These are phyloP conservation scores for Crotophaga sulcirostris DNA, from an alignment of 2,113 vertebrate genomes.

Conservation along the genomic window DNA sequence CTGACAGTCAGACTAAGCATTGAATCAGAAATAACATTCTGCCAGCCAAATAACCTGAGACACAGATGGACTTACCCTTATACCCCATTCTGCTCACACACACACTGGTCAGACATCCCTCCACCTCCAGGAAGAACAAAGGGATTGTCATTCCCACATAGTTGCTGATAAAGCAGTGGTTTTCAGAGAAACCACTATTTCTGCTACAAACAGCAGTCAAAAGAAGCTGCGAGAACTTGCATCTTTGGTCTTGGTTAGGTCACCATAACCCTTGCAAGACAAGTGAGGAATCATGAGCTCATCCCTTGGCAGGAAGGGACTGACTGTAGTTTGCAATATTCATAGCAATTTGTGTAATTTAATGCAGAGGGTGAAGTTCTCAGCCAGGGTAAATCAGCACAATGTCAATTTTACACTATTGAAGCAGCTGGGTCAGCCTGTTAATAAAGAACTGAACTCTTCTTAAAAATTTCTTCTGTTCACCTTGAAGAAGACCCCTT, in stretches of 20 bases:
- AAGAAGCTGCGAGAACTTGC: background rate
- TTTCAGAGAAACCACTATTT: background rate
- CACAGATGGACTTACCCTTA: background rate
- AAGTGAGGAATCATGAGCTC: slow-evolving; percentile 56
- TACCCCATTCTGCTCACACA: background rate
- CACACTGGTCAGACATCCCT: background rate
- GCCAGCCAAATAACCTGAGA: background rate
- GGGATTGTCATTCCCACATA: background rate
- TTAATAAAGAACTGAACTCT: background rate
- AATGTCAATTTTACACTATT: background rate
- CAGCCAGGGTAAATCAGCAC: slow-evolving; percentile 45
- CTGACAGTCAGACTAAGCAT: background rate
- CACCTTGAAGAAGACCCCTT: background rate
- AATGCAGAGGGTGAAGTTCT: slow-evolving; percentile 45
- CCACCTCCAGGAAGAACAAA: background rate
- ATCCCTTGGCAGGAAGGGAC: slow-evolving; percentile 53
- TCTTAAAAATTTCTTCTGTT: background rate
- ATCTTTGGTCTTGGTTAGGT: slow-evolving; percentile 15
- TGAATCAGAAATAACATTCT: background rate
- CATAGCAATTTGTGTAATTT: slow-evolving; percentile 52
- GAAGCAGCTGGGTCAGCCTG: slow-evolving; percentile 17
- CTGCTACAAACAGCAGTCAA: background rate
- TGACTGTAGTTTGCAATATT: slow-evolving; percentile 33
- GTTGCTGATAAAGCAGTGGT: background rate
- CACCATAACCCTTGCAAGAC: slow-evolving; percentile 11